Evolutionary conservation across 2,113 vertebrate genomes (phyloP).

Genomic region (Notarius lentiginosus): DNA sequence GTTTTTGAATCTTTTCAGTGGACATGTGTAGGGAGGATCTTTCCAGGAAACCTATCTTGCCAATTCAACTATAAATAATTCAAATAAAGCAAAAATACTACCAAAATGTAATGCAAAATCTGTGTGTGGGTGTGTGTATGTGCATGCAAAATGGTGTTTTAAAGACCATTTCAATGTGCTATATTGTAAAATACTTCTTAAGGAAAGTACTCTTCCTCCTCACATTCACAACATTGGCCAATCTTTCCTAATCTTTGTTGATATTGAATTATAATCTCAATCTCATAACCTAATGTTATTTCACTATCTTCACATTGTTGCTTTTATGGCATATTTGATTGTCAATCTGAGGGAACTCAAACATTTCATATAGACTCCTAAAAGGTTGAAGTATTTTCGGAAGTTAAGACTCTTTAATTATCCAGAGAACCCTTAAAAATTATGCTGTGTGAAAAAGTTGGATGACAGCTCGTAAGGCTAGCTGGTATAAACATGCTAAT

Average conservation of each 20-base stretch:
- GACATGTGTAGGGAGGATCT: background rate
- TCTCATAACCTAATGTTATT: background rate
- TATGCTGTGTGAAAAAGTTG: background rate
- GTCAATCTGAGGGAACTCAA: background rate
- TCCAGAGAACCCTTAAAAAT: background rate
- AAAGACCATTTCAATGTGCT: background rate
- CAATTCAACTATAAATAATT: background rate
- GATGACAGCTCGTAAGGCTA: background rate
- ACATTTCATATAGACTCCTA: background rate
- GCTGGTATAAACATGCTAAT: background rate
- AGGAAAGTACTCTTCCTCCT: background rate
- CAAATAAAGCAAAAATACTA: no score
- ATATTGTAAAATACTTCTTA: background rate
- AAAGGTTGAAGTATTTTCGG: background rate
- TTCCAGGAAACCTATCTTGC: background rate
- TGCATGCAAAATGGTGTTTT: background rate
- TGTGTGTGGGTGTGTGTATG: no score
- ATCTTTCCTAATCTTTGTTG: background rate
- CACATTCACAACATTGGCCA: conserved; percentile 21
- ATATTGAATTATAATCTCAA: background rate
- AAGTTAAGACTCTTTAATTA: background rate
- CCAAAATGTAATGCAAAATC: no score
- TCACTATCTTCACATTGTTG: background rate
- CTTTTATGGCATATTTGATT: background rate
- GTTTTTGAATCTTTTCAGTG: background rate